These are phyloP conservation scores for Drosophila kikkawai DNA, from an alignment of 1,140 invertebrate species.

Conservation along the genomic window DNA sequence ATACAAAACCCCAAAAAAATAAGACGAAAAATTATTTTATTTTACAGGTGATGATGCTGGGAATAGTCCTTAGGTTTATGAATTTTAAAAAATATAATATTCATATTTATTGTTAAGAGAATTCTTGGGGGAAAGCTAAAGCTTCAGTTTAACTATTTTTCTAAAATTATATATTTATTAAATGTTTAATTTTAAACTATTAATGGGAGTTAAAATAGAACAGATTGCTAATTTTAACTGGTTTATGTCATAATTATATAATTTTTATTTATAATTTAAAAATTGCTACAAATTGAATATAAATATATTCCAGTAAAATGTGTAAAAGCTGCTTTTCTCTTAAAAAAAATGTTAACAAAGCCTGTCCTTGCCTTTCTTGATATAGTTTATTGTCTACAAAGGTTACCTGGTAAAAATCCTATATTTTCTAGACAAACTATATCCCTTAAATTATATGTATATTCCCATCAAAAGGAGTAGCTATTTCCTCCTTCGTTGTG, in stretches of 20 bases:
- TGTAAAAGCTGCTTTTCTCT: not conserved
- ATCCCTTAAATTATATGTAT: too few species aligned
- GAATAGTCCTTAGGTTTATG: not conserved
- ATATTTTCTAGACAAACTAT: not conserved
- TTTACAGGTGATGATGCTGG: conserved; percentile 18
- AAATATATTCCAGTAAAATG: not conserved
- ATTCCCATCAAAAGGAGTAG: not conserved
- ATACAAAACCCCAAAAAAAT: conserved; percentile 11
- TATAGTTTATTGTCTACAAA: too few species aligned
- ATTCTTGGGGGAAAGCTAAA: too few species aligned
- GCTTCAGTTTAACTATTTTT: too few species aligned
- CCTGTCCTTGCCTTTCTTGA: not conserved
- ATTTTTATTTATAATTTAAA: not conserved
- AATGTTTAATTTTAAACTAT: too few species aligned
- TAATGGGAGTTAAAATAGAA: too few species aligned
- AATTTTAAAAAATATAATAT: too few species aligned
- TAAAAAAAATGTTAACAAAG: not conserved
- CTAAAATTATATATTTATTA: too few species aligned
- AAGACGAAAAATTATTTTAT: conserved; percentile 32
- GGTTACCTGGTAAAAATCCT: not conserved
- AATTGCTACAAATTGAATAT: not conserved
- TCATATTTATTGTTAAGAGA: too few species aligned
- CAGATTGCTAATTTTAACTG: too few species aligned
- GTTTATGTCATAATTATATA: too few species aligned
- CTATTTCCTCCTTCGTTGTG: conserved; percentile 6